phyloP scores from a whole-genome alignment of 1,140 invertebrate genomes.

The Samia ricini region DNA sequence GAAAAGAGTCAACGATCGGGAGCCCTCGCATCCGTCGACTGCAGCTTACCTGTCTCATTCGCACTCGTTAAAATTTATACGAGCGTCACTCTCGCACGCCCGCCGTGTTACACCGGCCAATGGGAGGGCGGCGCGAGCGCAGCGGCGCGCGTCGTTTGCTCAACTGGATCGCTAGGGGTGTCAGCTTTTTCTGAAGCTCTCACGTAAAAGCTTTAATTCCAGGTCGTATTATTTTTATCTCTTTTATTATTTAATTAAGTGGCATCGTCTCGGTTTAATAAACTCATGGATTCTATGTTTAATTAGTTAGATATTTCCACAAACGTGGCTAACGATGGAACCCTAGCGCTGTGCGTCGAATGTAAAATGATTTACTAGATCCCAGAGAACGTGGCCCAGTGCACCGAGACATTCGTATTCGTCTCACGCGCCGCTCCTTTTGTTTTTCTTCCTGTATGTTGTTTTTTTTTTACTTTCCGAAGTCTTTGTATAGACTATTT shows the following conservation, averaged over 20 bases:
- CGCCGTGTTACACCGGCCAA: slow-evolving; percentile 46
- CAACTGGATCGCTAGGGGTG: slow-evolving; percentile 67
- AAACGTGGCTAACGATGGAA: slow-evolving; percentile 20
- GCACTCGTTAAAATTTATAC: slow-evolving; percentile 18
- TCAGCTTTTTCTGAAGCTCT: slow-evolving; percentile 61
- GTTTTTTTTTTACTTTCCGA: slow-evolving; percentile 32
- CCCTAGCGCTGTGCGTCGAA: slow-evolving; percentile 39
- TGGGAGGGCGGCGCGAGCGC: slow-evolving; percentile 53
- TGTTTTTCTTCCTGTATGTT: slow-evolving; percentile 60
- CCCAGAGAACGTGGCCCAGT: slow-evolving; percentile 6
- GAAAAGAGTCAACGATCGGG: slow-evolving; percentile 70
- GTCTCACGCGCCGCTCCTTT: slow-evolving; percentile 42
- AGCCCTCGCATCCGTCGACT: slow-evolving; percentile 66
- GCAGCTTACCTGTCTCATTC: slow-evolving; percentile 47
- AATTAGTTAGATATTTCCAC: slow-evolving; percentile 21
- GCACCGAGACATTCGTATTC: slow-evolving; percentile 52
- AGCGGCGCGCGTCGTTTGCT: slow-evolving; percentile 66
- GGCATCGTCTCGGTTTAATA: slow-evolving; percentile 34
- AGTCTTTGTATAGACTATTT: slow-evolving; percentile 63
- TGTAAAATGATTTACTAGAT: slow-evolving; percentile 51
- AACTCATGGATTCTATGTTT: slow-evolving; percentile 34
- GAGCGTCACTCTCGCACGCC: slow-evolving; percentile 43
- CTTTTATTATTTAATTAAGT: slow-evolving; percentile 48
- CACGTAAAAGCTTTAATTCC: slow-evolving; percentile 49
- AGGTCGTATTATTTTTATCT: slow-evolving; percentile 28